These are phyloP conservation scores for Threskiornis aethiopicus DNA, from an alignment of 2,797 vertebrate species.

Conservation along the genomic window DNA sequence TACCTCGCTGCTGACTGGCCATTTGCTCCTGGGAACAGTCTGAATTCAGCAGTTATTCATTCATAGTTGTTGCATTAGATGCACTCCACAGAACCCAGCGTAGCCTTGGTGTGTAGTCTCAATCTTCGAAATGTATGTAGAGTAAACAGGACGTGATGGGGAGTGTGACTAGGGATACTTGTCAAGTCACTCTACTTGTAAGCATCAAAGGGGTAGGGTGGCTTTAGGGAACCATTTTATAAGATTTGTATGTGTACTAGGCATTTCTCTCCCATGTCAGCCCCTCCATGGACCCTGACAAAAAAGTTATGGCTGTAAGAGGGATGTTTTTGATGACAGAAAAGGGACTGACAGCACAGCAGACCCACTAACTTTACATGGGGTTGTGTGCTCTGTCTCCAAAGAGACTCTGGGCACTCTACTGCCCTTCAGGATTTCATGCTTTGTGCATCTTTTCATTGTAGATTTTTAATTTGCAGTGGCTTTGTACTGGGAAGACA, in stretches of 20 bases:
- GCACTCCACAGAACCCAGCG: background rate
- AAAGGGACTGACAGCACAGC: background rate
- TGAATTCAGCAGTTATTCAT: background rate
- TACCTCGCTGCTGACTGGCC: background rate
- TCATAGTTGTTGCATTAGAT: background rate
- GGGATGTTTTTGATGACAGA: background rate
- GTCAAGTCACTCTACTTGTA: background rate
- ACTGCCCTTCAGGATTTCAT: background rate
- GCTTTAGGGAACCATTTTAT: background rate
- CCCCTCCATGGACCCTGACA: background rate
- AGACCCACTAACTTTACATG: background rate
- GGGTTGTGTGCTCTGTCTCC: background rate
- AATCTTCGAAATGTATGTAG: background rate
- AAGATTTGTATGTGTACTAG: background rate
- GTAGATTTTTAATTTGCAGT: background rate
- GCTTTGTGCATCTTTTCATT: background rate
- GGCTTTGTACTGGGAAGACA: background rate
- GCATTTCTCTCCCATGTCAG: background rate
- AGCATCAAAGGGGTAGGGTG: background rate
- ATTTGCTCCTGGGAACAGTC: background rate
- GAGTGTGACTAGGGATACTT: background rate
- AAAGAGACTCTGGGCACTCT: background rate
- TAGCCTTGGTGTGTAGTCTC: background rate
- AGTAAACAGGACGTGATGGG: background rate
- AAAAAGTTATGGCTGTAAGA: background rate